These are phyloP conservation scores for Lamproptera curius DNA, from an alignment of 2,888 invertebrate genomes.

Conservation along the genomic window DNA sequence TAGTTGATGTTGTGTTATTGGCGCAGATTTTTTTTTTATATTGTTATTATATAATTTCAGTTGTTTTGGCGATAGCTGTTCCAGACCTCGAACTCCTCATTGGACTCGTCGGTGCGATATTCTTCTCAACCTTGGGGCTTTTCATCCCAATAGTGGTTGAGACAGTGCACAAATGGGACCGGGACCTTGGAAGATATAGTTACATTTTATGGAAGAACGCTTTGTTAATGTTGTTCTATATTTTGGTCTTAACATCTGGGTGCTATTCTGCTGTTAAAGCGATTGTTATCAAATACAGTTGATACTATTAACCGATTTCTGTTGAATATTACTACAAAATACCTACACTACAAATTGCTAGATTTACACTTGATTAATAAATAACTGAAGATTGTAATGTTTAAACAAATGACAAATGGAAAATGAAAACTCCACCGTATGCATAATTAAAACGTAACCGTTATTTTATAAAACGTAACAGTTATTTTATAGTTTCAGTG, in stretches of 20 bases:
- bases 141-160: conserved; percentile 86
- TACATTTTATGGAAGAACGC: conserved; percentile 84
- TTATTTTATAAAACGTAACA: too few relatives aligned
- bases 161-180: conserved; percentile 83
- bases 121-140: conserved; percentile 85
- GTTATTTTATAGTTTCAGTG: too few relatives aligned
- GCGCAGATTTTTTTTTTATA: too few relatives aligned
- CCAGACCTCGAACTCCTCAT: conserved; percentile 92
- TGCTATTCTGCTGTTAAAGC: conserved; percentile 50
- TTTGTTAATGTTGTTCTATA: conserved; percentile 50
- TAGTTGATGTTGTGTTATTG: too few relatives aligned
- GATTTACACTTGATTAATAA: too few relatives aligned
- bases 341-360: too few relatives aligned
- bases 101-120: conserved; percentile 90
- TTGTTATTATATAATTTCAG: conserved; percentile 78
- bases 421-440: too few relatives aligned
- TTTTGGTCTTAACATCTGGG: conserved; percentile 53
- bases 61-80: conserved; percentile 85
- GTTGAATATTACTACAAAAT: too few relatives aligned
- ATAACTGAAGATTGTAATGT: too few relatives aligned
- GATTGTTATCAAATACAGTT: conserved; percentile 38
- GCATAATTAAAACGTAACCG: too few relatives aligned
- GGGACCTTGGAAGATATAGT: conserved; percentile 78
- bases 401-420: too few relatives aligned
- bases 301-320: too few relatives aligned